phyloP scores from a whole-genome alignment of 2,888 invertebrate genomes.

The Mechanitis messenoides region DNA sequence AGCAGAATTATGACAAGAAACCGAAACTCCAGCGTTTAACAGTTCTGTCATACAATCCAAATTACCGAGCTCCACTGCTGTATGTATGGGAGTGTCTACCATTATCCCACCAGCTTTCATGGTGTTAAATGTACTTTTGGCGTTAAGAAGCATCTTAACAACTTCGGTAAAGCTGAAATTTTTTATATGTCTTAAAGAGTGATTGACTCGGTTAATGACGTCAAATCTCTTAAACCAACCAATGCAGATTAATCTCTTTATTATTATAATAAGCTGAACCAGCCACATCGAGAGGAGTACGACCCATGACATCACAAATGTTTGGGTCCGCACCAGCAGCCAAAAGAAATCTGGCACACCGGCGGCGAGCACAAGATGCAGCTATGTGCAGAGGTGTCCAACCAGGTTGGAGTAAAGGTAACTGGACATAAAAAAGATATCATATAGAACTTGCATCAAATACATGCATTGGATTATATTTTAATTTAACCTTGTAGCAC shows the following conservation, averaged over 20 bases:
- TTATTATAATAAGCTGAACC: conserved; percentile 59
- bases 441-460: too few relatives aligned
- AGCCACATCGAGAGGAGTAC: conserved; percentile 70
- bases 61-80: conserved; percentile 65
- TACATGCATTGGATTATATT: too few relatives aligned
- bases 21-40: conserved; percentile 57
- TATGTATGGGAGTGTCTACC: conserved; percentile 69
- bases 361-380: conserved; percentile 64
- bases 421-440: conserved; percentile 36
- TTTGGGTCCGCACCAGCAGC: conserved; percentile 69
- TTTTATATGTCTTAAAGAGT: not conserved
- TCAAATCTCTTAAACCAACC: conserved; percentile 28
- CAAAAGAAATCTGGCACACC: conserved; percentile 69
- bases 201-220: too few relatives aligned
- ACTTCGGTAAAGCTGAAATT: conserved; percentile 47
- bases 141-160: conserved; percentile 47
- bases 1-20: conserved; percentile 55
- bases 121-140: conserved; percentile 45
- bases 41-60: conserved; percentile 60
- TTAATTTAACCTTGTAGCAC: too few relatives aligned
- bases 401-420: conserved; percentile 66
- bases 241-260: conserved; percentile 37
- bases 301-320: conserved; percentile 54
- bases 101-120: conserved; percentile 41
- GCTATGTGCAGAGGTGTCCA: conserved; percentile 80